Evolutionary conservation across 1,140 invertebrate species (phyloP), one percentile per base, ranked within the genome.

Genomic region (Popillia japonica): DNA sequence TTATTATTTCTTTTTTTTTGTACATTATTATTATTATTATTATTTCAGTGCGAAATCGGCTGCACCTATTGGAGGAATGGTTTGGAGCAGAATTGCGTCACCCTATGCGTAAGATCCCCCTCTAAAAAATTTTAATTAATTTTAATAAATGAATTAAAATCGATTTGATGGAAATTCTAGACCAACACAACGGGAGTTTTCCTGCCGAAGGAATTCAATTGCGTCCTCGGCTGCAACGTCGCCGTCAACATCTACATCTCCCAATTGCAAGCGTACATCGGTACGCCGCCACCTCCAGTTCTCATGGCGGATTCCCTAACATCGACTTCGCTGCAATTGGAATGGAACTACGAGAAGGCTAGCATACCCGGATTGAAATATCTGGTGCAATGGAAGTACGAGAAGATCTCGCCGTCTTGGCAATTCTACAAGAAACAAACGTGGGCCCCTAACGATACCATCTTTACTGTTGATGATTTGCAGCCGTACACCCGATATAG

Each of bases 401-500:
- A 93, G 82, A 90, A 93, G 80, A 83, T 90, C 17, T 89, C 90
- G 7, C 80, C 81, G 10, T 87, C 90, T 6, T 96, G 95, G 94
- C 91, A 94, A 80, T 94, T 93, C 80, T 94, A 92, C 81, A 89
- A 90, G 34, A 92, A 92, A 85, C 91, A 92, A 80, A 91, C 89
- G 64, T 94, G 92, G 89, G 90, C 89, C 14, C 84, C 89, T 17
- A 88, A 92, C 59, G 91, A 92, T 79, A 91, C 90, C 9, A 90
- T 93, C n/a, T 89, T 90, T 80, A 87, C 90, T 11, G 90, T 97
- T 0, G 90, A 94, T 68, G 91, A 93, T 80, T 89, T 98, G 6
- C 91, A 94, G 72, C 96, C 96, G 0, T 98, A 96, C 84, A 95
- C 95, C 0, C 96, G 95, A 84, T 98, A 97, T 84, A 90, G 92